Conservation (phyloP, 2,888 invertebrate genomes). For the Hypena proboscidalis region DNA sequence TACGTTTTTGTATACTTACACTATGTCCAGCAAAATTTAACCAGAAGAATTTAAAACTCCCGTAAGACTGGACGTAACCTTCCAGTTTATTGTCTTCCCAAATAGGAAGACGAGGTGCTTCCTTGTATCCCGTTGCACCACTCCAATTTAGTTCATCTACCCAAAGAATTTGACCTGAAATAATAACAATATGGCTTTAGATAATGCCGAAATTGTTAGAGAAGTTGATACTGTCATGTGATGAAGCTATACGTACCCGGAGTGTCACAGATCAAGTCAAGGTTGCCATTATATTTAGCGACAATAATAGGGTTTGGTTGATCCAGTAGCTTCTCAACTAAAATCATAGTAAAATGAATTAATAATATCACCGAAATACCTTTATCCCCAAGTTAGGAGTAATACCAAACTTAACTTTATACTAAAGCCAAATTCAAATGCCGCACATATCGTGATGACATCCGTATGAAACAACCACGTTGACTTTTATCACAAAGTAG, state of each 20-base stretch:
- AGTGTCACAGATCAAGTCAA: conserved; percentile 94
- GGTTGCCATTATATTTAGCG: conserved; percentile 91
- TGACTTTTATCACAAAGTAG: too few relatives aligned
- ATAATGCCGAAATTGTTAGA: too few relatives aligned
- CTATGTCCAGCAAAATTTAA: conserved; percentile 92
- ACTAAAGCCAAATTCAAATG: too few relatives aligned
- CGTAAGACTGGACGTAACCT: conserved; percentile 89
- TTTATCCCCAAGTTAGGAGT: background rate
- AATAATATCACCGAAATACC: background rate
- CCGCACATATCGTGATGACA: too few relatives aligned
- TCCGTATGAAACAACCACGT: too few relatives aligned
- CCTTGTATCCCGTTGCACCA: conserved; percentile 84
- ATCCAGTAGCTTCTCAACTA: conserved; percentile 89
- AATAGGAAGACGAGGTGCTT: conserved; percentile 83
- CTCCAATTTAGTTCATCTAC: conserved; percentile 89
- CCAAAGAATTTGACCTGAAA: conserved; percentile 90
- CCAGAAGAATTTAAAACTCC: conserved; percentile 91
- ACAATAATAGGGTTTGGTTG: conserved; percentile 87
- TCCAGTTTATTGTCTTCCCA: conserved; percentile 87
- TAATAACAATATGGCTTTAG: too few relatives aligned
- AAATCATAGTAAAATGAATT: conserved; percentile 37
- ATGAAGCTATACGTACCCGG: conserved; percentile 86
- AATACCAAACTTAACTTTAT: too few relatives aligned
- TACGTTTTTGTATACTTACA: conserved; percentile 84
- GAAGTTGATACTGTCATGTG: too few relatives aligned